phyloP scores from a whole-genome alignment of 1,140 invertebrate species.

The Megalopta genalis region DNA sequence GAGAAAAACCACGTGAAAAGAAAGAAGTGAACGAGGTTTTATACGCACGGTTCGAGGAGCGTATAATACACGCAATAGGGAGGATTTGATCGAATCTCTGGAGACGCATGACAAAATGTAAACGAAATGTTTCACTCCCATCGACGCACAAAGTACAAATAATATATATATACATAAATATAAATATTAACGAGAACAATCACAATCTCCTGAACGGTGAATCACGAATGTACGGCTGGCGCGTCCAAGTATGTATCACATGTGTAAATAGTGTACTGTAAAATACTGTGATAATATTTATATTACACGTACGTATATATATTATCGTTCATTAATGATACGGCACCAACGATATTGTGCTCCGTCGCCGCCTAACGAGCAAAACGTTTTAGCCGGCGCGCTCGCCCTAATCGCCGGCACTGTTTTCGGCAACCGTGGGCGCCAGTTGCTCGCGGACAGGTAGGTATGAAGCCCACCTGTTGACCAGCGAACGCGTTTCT shows the following conservation, averaged over 20 bases:
- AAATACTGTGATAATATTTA: conserved; percentile 80
- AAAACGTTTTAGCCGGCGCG: neutral
- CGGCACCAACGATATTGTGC: conserved; percentile 2
- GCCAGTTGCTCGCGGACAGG: conserved; percentile 30
- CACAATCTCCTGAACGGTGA: conserved; percentile 47
- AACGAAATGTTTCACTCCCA: conserved; percentile 23
- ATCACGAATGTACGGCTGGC: conserved; percentile 55
- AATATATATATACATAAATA: conserved; percentile 46
- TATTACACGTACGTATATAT: conserved; percentile 59
- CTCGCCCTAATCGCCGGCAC: neutral
- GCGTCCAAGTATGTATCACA: conserved; percentile 66
- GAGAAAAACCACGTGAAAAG: conserved; percentile 17
- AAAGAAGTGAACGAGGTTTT: conserved; percentile 17
- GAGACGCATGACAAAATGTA: conserved; percentile 35
- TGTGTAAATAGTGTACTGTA: conserved; percentile 77
- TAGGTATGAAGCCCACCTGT: conserved; percentile 38
- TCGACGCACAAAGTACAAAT: conserved; percentile 66
- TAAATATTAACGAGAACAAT: conserved; percentile 50
- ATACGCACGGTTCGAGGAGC: conserved; percentile 14
- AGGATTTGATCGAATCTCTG: neutral
- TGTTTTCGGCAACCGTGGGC: neutral
- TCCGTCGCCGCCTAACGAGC: neutral
- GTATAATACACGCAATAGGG: conserved; percentile 40
- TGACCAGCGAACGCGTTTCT: conserved; percentile 4
- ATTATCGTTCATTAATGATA: conserved; percentile 35